phyloP scores from a whole-genome alignment of 2,113 vertebrate species.

The Brachyistius frenatus region DNA sequence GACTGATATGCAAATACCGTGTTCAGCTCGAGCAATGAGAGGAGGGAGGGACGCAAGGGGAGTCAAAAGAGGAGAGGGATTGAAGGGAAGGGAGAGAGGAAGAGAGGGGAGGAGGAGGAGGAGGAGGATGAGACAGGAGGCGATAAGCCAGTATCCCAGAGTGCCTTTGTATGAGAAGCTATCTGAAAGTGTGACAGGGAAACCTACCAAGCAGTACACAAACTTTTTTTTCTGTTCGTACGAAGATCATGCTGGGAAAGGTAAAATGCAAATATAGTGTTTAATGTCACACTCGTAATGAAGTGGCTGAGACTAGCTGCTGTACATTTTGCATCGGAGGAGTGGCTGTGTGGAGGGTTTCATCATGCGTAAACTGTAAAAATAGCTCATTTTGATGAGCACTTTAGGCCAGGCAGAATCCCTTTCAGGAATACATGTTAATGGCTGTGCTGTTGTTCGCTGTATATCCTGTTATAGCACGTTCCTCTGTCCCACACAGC shows the following conservation, averaged over 20 bases:
- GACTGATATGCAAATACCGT: constrained; percentile 78
- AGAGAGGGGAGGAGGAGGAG: background rate
- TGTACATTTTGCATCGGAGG: background rate
- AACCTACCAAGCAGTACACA: constrained; percentile 10
- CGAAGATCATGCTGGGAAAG: constrained; percentile 28
- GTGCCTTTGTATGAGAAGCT: constrained; percentile 35
- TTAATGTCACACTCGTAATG: constrained; percentile 3
- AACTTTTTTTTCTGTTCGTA: background rate
- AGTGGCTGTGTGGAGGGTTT: too few relatives aligned
- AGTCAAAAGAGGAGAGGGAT: constrained; percentile 44
- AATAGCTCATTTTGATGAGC: too few relatives aligned
- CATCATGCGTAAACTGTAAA: too few relatives aligned
- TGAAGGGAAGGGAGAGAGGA: constrained; percentile 7
- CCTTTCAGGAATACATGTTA: too few relatives aligned
- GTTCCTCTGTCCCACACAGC: constrained; percentile 12
- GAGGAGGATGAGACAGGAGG: constrained; percentile 29
- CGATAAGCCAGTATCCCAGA: constrained; percentile 45
- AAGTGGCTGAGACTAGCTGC: background rate
- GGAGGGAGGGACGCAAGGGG: constrained; percentile 16
- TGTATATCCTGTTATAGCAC: background rate
- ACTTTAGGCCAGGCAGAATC: too few relatives aligned
- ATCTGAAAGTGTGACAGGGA: constrained; percentile 29
- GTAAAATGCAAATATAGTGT: constrained; percentile 20
- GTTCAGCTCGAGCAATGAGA: constrained; percentile 35
- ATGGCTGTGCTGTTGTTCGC: background rate